Conservation (phyloP, 2,113 vertebrate species). For the Plestiodon gilberti region DNA sequence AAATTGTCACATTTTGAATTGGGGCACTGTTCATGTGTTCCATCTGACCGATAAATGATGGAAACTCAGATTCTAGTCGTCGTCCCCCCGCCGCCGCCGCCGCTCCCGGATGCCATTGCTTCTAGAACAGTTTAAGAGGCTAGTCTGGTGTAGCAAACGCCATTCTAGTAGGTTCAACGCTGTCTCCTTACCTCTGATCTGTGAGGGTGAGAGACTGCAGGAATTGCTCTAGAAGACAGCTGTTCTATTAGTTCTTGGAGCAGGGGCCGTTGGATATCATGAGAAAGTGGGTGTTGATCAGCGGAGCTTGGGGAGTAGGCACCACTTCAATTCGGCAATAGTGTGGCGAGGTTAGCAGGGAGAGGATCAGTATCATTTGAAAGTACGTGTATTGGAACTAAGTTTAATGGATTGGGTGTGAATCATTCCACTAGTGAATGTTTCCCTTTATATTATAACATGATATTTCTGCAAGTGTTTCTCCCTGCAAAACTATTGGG, state of each 20-base stretch:
- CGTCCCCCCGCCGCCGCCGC: too few species aligned
- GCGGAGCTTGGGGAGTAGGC: neutral
- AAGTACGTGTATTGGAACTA: neutral
- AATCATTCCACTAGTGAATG: neutral
- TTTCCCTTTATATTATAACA: neutral
- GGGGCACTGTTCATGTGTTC: neutral
- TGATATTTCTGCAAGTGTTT: neutral
- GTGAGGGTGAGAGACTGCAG: neutral
- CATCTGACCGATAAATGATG: neutral
- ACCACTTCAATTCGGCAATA: too few species aligned
- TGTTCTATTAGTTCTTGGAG: neutral
- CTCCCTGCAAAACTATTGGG: neutral
- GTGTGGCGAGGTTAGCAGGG: too few species aligned
- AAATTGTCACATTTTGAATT: neutral
- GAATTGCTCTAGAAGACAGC: neutral
- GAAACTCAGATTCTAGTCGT: neutral
- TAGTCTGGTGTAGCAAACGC: neutral
- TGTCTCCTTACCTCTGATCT: neutral
- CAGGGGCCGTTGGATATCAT: too few species aligned
- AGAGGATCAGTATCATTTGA: neutral
- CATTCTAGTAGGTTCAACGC: neutral
- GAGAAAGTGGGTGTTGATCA: neutral
- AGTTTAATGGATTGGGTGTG: neutral
- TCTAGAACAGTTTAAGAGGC: neutral
- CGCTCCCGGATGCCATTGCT: neutral